A percentile compares a stretch with the other conserved stretches of the same genome.
These are phyloP conservation scores for Disparrhopalites patrizii DNA, from an alignment of 2,888 invertebrate genomes.

Conservation along the genomic window DNA sequence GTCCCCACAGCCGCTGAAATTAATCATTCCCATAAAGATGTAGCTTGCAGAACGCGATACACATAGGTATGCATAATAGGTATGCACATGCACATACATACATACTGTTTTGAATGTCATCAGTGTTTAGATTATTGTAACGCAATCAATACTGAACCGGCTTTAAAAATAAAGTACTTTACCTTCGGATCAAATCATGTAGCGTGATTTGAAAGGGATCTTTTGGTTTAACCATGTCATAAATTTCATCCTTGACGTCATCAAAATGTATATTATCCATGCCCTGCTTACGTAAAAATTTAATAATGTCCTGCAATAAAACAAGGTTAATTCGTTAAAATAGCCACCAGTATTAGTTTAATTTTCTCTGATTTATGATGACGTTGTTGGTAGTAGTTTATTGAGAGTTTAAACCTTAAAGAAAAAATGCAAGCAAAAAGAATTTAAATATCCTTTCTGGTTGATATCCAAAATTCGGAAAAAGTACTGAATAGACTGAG, in stretches of 20 bases:
- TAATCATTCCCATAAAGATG: no score
- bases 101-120: not conserved
- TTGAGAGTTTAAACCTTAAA: constrained; percentile 66
- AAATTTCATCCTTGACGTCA: constrained; percentile 95
- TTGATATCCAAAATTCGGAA: constrained; percentile 77
- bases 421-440: constrained; percentile 87
- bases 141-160: constrained; percentile 19
- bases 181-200: constrained; percentile 75
- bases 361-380: not conserved
- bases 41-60: no score
- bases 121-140: constrained; percentile 12
- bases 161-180: constrained; percentile 38
- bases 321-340: not conserved
- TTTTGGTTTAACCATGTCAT: constrained; percentile 92
- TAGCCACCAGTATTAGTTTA: not conserved
- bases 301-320: constrained; percentile 72
- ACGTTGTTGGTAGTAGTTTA: not conserved
- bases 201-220: constrained; percentile 80
- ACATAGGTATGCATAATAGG: no score
- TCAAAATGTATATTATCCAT: constrained; percentile 88
- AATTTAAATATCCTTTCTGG: constrained; percentile 78
- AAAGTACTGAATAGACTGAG: constrained; percentile 84
- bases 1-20: constrained; percentile 82
- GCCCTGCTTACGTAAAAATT: constrained; percentile 79
- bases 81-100: no score